Evolutionary conservation across 2,797 vertebrate species (phyloP).

Genomic region (Silurus aristotelis): DNA sequence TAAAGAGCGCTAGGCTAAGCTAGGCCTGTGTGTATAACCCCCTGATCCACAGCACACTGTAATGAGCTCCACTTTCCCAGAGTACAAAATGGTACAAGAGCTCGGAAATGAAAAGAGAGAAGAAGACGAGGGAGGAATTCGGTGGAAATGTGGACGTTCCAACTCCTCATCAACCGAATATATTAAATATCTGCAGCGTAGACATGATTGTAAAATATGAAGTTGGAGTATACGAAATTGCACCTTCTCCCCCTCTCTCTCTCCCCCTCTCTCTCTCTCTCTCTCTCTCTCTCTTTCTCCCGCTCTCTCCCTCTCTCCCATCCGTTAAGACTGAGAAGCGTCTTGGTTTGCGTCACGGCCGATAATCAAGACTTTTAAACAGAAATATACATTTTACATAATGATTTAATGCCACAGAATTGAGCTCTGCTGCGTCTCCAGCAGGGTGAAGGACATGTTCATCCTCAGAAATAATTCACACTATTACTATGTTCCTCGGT

Average conservation of each 20-base stretch:
- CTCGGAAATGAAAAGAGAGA: constrained; percentile 17
- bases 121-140: constrained; percentile 4
- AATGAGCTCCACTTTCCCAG: constrained; percentile 49
- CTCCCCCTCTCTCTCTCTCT: too few relatives aligned
- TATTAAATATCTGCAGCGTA: constrained; percentile 47
- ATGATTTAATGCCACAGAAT: background rate
- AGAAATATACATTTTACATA: background rate
- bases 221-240: constrained; percentile 51
- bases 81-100: constrained; percentile 43
- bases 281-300: too few relatives aligned
- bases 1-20: constrained; percentile 50
- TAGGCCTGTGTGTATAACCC: constrained; percentile 15
- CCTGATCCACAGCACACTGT: constrained; percentile 39
- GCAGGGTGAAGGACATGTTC: background rate
- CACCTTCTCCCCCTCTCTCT: constrained; percentile 18
- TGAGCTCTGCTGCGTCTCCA: background rate
- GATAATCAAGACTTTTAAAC: background rate
- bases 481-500: background rate
- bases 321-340: background rate
- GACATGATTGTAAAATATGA: constrained; percentile 49
- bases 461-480: background rate
- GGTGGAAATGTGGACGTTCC: constrained; percentile 40
- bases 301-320: too few relatives aligned
- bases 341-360: background rate
- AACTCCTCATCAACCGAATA: constrained; percentile 48